Evolutionary conservation across 2,797 vertebrate species (phyloP).

Genomic region (Spinus olivaceus): DNA sequence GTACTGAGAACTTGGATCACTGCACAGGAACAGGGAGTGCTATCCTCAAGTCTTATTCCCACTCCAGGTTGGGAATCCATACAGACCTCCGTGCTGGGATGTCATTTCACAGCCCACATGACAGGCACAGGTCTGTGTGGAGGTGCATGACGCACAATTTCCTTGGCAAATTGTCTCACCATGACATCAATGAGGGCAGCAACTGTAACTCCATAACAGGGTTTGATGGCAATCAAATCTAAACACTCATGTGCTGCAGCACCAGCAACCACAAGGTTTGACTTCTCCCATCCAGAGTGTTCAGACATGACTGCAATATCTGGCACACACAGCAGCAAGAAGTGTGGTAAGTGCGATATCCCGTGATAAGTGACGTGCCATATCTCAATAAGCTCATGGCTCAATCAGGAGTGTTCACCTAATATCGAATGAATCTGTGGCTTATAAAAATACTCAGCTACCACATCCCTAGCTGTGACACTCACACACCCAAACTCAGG

Average conservation of each 20-base stretch:
- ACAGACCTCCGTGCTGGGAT: neutral
- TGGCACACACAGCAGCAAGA: neutral
- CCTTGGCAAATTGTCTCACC: neutral
- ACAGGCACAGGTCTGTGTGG: neutral
- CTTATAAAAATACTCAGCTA: neutral
- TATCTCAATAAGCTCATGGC: neutral
- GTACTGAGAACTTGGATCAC: accelerated
- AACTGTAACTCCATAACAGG: neutral
- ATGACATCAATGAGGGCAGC: neutral
- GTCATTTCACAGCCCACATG: neutral
- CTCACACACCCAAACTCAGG: neutral
- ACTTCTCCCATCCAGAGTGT: neutral
- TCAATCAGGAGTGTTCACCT: neutral
- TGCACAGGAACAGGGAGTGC: neutral
- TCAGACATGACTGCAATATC: neutral
- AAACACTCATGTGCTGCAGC: neutral
- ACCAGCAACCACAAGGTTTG: neutral
- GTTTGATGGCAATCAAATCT: neutral
- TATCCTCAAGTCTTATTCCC: neutral
- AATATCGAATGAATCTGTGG: neutral
- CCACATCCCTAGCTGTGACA: neutral
- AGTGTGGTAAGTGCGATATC: accelerated
- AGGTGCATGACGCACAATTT: accelerated
- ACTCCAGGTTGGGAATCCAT: neutral
- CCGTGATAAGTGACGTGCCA: neutral